Conservation (phyloP, 2,797 vertebrate genomes). For the Limosa lapponica region DNA sequence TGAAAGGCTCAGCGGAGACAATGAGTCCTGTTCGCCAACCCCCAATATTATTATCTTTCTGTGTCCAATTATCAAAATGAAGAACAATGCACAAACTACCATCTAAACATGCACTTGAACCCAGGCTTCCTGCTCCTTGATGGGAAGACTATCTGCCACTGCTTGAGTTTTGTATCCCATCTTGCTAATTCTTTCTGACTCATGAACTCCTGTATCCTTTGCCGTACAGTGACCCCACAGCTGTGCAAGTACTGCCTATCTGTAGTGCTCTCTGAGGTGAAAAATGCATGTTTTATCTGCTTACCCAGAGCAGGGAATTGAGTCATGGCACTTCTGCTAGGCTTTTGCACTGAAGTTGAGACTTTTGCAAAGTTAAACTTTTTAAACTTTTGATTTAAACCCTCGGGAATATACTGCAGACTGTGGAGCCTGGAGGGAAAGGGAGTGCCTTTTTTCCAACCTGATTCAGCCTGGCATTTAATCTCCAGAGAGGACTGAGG, state of each 20-base stretch:
- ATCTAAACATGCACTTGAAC: background rate
- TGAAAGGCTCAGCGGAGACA: background rate
- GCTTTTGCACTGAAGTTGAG: background rate
- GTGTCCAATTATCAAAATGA: background rate
- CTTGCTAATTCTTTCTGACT: background rate
- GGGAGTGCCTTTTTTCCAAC: background rate
- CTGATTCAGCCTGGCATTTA: constrained; percentile 58
- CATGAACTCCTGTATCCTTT: background rate
- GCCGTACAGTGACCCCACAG: background rate
- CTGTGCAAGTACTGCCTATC: background rate
- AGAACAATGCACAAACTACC: background rate
- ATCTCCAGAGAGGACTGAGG: constrained; percentile 32
- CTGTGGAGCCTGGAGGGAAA: background rate
- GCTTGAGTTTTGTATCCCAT: background rate
- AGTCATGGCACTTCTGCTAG: background rate
- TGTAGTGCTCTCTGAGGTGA: background rate
- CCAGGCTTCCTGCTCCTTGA: background rate
- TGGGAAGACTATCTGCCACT: fast-evolving
- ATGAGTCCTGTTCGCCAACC: background rate
- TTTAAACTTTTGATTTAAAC: constrained; percentile 19
- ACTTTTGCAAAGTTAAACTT: background rate
- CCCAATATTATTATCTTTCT: background rate
- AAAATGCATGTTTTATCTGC: background rate
- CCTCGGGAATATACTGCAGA: background rate
- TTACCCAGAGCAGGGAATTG: background rate